Conservation (phyloP, 2,888 invertebrate species). For the Antheraea yamamai region DNA sequence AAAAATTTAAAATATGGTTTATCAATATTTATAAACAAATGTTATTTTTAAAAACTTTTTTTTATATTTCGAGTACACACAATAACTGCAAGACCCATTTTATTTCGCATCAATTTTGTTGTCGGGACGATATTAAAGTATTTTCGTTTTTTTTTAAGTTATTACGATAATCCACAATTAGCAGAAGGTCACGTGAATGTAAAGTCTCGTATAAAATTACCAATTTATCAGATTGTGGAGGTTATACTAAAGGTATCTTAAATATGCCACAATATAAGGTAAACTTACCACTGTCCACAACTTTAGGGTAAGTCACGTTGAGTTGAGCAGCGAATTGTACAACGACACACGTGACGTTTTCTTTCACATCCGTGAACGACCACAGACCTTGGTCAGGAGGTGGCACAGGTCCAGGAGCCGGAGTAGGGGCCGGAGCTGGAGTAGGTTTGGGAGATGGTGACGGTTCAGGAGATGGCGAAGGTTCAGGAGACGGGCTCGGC, state of each 20-base stretch:
- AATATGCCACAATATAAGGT: neutral
- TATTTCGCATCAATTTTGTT: neutral
- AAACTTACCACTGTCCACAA: slow-evolving; percentile 52
- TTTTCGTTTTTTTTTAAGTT: neutral
- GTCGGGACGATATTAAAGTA: neutral
- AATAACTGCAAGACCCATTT: neutral
- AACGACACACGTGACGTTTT: slow-evolving; percentile 84
- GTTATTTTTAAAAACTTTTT: no score
- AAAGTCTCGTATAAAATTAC: neutral
- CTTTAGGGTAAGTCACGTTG: slow-evolving; percentile 78
- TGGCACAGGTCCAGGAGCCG: slow-evolving; percentile 49
- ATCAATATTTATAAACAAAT: no score
- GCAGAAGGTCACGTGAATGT: neutral
- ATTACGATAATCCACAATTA: neutral
- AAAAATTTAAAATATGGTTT: no score
- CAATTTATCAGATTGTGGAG: neutral
- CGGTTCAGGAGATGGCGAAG: slow-evolving; percentile 49
- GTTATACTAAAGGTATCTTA: neutral
- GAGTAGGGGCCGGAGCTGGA: slow-evolving; percentile 47
- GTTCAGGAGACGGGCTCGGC: slow-evolving; percentile 50
- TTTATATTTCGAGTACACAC: neutral
- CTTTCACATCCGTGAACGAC: slow-evolving; percentile 45
- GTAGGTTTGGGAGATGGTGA: slow-evolving; percentile 44
- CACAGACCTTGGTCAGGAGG: slow-evolving; percentile 61
- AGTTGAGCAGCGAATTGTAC: slow-evolving; percentile 85